Percentiles rank a stretch among this genome's conserved stretches.
phyloP scores from a whole-genome alignment of 2,888 invertebrate species.

The Atrina japonica region DNA sequence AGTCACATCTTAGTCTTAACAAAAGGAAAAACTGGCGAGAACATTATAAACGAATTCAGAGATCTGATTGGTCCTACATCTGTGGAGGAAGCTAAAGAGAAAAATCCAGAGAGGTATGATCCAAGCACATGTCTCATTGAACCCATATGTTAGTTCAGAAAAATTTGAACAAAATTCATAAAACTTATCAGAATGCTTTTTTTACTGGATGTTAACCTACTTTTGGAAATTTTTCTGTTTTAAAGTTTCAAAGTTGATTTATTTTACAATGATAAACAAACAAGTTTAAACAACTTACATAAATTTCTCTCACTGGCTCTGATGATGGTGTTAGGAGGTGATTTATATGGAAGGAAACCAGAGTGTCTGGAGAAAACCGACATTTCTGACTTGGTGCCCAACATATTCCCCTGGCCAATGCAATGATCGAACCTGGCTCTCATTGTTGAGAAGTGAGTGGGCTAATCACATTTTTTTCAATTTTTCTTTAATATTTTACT shows the following conservation, averaged over 20 bases:
- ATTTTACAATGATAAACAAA: too few species aligned
- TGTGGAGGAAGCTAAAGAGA: slow-evolving; percentile 79
- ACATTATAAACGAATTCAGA: slow-evolving; percentile 78
- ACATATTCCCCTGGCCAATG: too few species aligned
- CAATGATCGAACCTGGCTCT: too few species aligned
- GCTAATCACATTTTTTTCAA: neutral
- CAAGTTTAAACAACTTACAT: too few species aligned
- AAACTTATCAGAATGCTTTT: neutral
- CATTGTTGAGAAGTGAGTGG: too few species aligned
- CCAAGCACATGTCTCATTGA: neutral
- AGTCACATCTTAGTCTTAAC: slow-evolving; percentile 78
- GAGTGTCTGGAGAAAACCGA: too few species aligned
- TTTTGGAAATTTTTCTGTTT: neutral
- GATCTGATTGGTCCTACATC: slow-evolving; percentile 78
- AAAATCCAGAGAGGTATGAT: slow-evolving; percentile 75
- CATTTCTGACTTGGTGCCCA: too few species aligned
- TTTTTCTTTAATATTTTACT: neutral
- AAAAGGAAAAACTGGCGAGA: slow-evolving; percentile 75
- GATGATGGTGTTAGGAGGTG: too few species aligned
- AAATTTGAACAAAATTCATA: neutral
- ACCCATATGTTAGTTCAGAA: neutral
- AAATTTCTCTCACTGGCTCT: too few species aligned
- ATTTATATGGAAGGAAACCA: too few species aligned
- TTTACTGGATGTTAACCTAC: neutral
- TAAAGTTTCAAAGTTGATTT: neutral